Conservation (phyloP, 2,113 vertebrate species). For the Pseudolaguvia tuberculata region DNA sequence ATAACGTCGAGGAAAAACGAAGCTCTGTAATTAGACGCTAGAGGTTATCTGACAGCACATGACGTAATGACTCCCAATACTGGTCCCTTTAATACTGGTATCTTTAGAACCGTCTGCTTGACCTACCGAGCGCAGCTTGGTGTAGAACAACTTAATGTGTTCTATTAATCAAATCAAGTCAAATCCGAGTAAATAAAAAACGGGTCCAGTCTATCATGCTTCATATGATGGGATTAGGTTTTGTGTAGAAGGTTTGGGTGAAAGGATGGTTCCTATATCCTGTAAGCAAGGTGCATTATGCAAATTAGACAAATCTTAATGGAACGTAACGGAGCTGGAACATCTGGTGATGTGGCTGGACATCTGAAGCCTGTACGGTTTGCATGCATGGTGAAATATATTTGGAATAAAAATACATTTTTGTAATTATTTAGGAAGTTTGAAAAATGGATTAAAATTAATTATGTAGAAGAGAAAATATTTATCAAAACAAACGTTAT, state of each 20-base stretch:
- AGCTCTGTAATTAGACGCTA: conserved; percentile 46
- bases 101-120: conserved; percentile 27
- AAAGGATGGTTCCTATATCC: not conserved
- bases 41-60: conserved; percentile 40
- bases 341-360: not conserved
- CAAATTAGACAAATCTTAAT: not conserved
- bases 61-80: conserved; percentile 42
- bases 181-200: not conserved
- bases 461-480: not conserved
- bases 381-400: no score
- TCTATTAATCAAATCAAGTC: conserved; percentile 12
- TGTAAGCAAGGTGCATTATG: not conserved
- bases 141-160: conserved; percentile 12
- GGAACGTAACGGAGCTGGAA: not conserved
- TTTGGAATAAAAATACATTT: not conserved
- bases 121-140: conserved; percentile 24
- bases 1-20: conserved; percentile 41
- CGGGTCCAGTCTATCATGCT: not conserved
- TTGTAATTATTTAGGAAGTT: not conserved
- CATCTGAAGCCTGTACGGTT: not conserved
- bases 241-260: not conserved
- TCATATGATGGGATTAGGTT: not conserved
- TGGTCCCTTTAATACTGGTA: conserved; percentile 15
- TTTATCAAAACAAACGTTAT: not conserved
- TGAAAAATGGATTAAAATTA: not conserved